Percentiles rank a stretch among this genome's conserved stretches.
Conservation (phyloP, 2,888 invertebrate genomes). For the Xanthia togata region DNA sequence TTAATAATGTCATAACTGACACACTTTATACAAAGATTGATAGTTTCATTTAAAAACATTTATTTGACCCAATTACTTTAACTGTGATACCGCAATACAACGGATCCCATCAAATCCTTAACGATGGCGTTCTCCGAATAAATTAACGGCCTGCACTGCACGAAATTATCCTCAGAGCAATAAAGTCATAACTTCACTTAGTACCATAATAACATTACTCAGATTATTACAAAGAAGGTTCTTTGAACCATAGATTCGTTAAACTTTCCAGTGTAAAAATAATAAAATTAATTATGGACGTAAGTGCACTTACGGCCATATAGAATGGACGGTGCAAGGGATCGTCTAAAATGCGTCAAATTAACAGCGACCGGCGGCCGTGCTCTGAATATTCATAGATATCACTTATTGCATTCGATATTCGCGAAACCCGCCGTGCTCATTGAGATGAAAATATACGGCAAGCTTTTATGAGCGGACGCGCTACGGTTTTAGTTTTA, state of each 20-base stretch:
- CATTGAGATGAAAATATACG: slow-evolving; percentile 47
- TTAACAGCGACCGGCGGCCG: slow-evolving; percentile 47
- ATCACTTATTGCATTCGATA: slow-evolving; percentile 60
- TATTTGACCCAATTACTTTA: slow-evolving; percentile 61
- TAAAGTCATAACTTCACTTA: slow-evolving; percentile 31
- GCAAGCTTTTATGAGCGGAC: slow-evolving; percentile 21
- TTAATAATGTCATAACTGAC: slow-evolving; percentile 32
- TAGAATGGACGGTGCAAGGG: background rate
- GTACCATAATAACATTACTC: background rate
- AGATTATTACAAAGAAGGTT: background rate
- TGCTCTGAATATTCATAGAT: slow-evolving; percentile 69
- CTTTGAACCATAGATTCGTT: background rate
- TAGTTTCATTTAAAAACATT: slow-evolving; percentile 48
- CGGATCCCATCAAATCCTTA: slow-evolving; percentile 48
- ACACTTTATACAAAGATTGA: slow-evolving; percentile 43
- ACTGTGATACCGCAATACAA: slow-evolving; percentile 46
- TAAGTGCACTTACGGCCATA: background rate
- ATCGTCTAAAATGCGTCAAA: slow-evolving; percentile 54
- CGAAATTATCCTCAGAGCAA: slow-evolving; percentile 21
- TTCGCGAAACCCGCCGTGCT: slow-evolving; percentile 30
- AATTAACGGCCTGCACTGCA: slow-evolving; percentile 52
- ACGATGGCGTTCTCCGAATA: slow-evolving; percentile 57
- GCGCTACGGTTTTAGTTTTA: slow-evolving; percentile 14
- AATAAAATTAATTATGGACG: background rate
- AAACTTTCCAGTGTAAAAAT: background rate